Evolutionary conservation across 2,888 invertebrate genomes (phyloP), one percentile per base, ranked within the genome.

Genomic region (Homarus gammarus): DNA sequence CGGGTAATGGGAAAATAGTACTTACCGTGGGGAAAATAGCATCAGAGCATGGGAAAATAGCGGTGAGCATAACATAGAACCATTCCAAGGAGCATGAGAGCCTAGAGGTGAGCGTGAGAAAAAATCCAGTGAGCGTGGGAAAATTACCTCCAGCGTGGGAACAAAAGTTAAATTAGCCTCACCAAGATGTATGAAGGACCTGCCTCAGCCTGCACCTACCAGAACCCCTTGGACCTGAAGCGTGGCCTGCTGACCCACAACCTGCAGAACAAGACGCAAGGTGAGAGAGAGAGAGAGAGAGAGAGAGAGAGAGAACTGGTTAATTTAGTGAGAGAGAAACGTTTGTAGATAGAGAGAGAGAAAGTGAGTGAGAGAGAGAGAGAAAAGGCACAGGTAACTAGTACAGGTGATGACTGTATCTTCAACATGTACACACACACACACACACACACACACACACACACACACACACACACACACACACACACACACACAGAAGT

Each of bases 241-340:
- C 38, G 87, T 12, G 87, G 87, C 6, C 82, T 87, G 18, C 87
- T 87, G 31, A 18, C 61, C 2, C 82, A 82, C 64, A 87, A 87
- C 68, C 83, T 87, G 49, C 87, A 87, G n/a, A 87, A 87, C 77
- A 87, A 87, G 51, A 36, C 87, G 27, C 87, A 87, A 51, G 87
- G 87, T 87, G 18, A 64, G 81, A 33, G 15, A 49, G 2, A n/a
- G n/a, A n/a, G n/a, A n/a, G n/a, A n/a, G n/a, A n/a, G n/a, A n/a
- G 38, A 5, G 27, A 38, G n/a, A n/a, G n/a, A n/a, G n/a, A n/a
- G n/a, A n/a, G n/a, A n/a, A n/a, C n/a, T n/a, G n/a, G n/a, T n/a
- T n/a, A n/a, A n/a, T n/a, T n/a, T n/a, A n/a, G n/a, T n/a, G n/a
- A n/a, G n/a, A n/a, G n/a, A n/a, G n/a, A n/a, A n/a, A n/a, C n/a